phyloP scores from a whole-genome alignment of 2,113 vertebrate species.

The Nycticebus coucang region DNA sequence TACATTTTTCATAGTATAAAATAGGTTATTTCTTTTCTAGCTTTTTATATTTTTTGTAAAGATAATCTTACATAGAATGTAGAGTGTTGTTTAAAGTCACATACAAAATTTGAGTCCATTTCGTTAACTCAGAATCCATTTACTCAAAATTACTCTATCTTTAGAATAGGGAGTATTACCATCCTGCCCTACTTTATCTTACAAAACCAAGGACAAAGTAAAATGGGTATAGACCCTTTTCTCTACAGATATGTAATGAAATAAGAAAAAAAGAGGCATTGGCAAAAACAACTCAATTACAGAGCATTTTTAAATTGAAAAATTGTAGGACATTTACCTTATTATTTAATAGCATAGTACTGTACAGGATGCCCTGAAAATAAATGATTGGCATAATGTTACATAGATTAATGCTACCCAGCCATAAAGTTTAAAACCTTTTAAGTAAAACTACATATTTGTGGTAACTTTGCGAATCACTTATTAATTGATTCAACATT shows the following conservation, averaged over 20 bases:
- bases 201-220: slow-evolving; percentile 49
- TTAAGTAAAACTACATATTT: background rate
- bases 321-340: slow-evolving; percentile 47
- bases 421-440: slow-evolving; percentile 1
- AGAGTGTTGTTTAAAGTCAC: slow-evolving; percentile 40
- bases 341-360: slow-evolving; percentile 10
- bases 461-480: background rate
- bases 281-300: slow-evolving; percentile 62
- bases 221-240: slow-evolving; percentile 41
- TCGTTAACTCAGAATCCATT: slow-evolving; percentile 65
- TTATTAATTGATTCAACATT: slow-evolving; percentile 34
- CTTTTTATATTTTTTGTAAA: background rate
- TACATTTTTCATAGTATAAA: slow-evolving; percentile 21
- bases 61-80: background rate
- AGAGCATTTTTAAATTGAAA: slow-evolving; percentile 46
- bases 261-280: slow-evolving; percentile 49
- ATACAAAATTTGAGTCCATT: slow-evolving; percentile 62
- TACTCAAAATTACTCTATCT: slow-evolving; percentile 65
- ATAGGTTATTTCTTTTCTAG: background rate
- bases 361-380: background rate
- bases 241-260: slow-evolving; percentile 49
- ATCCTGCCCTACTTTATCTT: slow-evolving; percentile 26
- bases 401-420: background rate
- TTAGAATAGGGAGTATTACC: slow-evolving; percentile 35
- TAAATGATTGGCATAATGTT: background rate